Base-by-base conservation (phyloP, 2,797 vertebrate genomes). In the Aldrovandia affinis region DNA sequence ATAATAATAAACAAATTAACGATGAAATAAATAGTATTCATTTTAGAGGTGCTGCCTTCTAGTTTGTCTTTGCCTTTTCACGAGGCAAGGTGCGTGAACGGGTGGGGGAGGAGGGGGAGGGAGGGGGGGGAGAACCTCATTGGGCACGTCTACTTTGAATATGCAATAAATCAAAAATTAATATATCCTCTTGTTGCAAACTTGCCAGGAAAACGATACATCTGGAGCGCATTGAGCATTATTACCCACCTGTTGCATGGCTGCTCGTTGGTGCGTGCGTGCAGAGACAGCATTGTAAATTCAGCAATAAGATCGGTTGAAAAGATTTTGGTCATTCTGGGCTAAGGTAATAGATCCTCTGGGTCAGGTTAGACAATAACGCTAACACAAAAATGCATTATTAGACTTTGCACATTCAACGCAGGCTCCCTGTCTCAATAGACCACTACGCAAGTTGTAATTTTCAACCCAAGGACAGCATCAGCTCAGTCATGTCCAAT, bases 201-300 rank as follows among this genome's bases (percentile, higher is more conserved):
- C n/a, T 55, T n/a, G 14, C 50, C 50, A 7, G 10, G 70, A 28
- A 80, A 80, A 55, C 22, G 57, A 55, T 44, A 44, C 44, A 42
- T 63, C 78, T 80, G 61, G 54, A 80, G 50, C 22, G 6, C 22
- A 61, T 68, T 39, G 55, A 78, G 63, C 65, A 73, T 79, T 80
- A 84, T 78, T 54, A 44, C 63, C 50, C 83, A 80, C 52, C 68
- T 70, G 83, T 55, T 70, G 30, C 61, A 10, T 30, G n/a, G 18
- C 4, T 12, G 47, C 33, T 70, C 20, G n/a, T n/a, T 15, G 55
- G 75, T 7, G 50, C 50, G 12, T 4, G 50, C 50, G 12, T 52
- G 4, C 25, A 22, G 63, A 30, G 63, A 65, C 30, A 33, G 28
- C 10, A 65, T n/a, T 30, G 10, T 30, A 33, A 65, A 65, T 65